These are phyloP conservation scores for Microctonus aethiopoides DNA, from an alignment of 2,888 invertebrate genomes.

Conservation along the genomic window DNA sequence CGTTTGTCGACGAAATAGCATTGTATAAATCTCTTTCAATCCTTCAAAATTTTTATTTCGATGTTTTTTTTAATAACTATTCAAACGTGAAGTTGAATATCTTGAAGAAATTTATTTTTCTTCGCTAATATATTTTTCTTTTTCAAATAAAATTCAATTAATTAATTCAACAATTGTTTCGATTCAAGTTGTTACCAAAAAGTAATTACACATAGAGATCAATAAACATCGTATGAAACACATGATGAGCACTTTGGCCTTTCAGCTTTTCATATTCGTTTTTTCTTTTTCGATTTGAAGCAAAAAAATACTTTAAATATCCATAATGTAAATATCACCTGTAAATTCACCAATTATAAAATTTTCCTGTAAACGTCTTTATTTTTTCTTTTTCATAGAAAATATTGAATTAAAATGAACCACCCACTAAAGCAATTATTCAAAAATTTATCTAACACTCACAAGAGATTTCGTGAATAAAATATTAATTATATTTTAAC, in stretches of 20 bases:
- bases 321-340: neutral
- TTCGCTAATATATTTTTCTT: neutral
- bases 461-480: neutral
- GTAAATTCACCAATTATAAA: neutral
- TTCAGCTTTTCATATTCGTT: neutral
- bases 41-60: neutral
- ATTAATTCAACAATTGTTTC: neutral
- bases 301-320: neutral
- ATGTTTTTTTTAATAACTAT: neutral
- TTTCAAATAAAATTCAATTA: neutral
- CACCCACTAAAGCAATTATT: neutral
- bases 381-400: neutral
- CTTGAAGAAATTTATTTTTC: neutral
- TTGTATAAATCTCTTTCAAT: constrained; percentile 35
- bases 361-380: neutral
- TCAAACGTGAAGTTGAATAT: neutral
- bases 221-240: constrained; percentile 51
- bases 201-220: constrained; percentile 54
- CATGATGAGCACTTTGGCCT: constrained; percentile 38
- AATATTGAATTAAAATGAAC: neutral
- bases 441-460: neutral
- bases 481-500: neutral
- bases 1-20: constrained; percentile 59
- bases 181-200: constrained; percentile 30
- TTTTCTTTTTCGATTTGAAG: neutral